Evolutionary conservation across 92 coral and sea anemone species (phyloP).

Genomic region (Palythoa caribaeorum): DNA sequence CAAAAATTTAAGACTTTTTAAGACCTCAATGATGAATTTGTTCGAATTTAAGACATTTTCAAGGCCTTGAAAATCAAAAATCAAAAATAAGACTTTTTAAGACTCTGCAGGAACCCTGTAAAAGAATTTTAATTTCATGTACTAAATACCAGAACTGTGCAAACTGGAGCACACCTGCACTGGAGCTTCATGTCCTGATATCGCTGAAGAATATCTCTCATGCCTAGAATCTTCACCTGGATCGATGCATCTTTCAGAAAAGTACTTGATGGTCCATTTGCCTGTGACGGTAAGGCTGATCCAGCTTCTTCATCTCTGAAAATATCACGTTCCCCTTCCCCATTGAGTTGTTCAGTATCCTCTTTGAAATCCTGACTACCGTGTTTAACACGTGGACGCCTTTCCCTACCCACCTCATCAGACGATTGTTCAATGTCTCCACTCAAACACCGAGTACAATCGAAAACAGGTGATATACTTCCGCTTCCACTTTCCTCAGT

Average conservation of each 20-base stretch:
- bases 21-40: too few relatives aligned
- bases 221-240: constrained; percentile 68
- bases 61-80: too few relatives aligned
- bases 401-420: neutral
- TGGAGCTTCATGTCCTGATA: constrained; percentile 74
- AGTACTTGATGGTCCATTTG: constrained; percentile 9
- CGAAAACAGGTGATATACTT: neutral
- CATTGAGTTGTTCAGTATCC: neutral
- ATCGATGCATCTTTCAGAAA: constrained; percentile 48
- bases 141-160: neutral
- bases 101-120: too few relatives aligned
- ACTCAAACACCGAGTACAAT: neutral
- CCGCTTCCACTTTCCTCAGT: neutral
- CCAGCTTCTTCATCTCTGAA: constrained; percentile 7
- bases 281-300: neutral
- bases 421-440: neutral
- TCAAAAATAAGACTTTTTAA: too few relatives aligned
- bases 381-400: neutral
- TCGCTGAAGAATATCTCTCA: constrained; percentile 76
- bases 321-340: neutral
- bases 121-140: neutral
- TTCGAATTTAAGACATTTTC: too few relatives aligned
- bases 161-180: constrained; percentile 56
- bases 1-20: neutral
- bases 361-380: neutral